Evolutionary conservation across 2,888 invertebrate species (phyloP), one percentile per base, ranked within the genome.

Genomic region (Petrophora chlorosata): DNA sequence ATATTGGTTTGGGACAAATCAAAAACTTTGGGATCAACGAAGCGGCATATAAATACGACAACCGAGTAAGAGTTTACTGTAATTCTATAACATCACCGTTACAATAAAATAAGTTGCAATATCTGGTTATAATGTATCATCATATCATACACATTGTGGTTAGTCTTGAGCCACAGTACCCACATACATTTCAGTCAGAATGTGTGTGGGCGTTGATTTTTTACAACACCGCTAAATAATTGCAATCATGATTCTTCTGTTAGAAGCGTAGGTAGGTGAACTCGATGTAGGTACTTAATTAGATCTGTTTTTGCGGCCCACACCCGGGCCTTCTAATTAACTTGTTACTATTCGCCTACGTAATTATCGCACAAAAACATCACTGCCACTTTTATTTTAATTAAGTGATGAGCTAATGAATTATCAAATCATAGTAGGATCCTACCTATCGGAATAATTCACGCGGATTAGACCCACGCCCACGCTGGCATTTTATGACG

Each of bases 341-440:
- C 49, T 43, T 15, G 38, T 42, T 29, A 33, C 26, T 22, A 9
- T 15, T 8, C 47, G 26, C 59, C 56, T 44, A 59, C 56, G 25
- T 29, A 23, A 17, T 17, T 17, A 25, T 12, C 39, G 13, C 36
- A 22, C 39, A 53, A 50, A 52, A 59, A 48, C 48, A 44, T 43
- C 19, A 40, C 30, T 41, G 46, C 44, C 53, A 51, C 45, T 44
- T 48, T 38, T 38, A 46, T 50, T 53, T 54, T 57, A 55, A 57
- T 59, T 53, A 57, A 43, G 43, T 38, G 39, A 53, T 41, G 44
- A n/a, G n/a, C n/a, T n/a, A n/a, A n/a, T n/a, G 47, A 28, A 36
- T 26, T 39, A 55, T 55, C 51, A 33, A 44, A 44, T 30, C 51
- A 57, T 57, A 49, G 25, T 45, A n/a, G n/a, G n/a, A n/a, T n/a